Evolutionary conservation across 2,888 invertebrate species (phyloP), one percentile per base, ranked within the genome.

Genomic region (Trissoscelio sp.): DNA sequence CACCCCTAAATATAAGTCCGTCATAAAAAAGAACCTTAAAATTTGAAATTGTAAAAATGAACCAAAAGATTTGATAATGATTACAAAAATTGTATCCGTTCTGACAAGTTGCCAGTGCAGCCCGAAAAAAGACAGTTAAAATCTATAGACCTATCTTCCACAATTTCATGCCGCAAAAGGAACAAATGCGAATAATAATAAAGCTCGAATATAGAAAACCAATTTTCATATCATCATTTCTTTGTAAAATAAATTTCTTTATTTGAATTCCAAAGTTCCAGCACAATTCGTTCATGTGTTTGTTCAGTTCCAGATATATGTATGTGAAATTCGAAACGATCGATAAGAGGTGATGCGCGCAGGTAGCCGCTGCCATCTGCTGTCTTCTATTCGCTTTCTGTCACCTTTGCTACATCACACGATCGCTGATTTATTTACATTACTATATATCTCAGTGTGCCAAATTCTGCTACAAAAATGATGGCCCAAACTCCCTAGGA

Each of bases 281-380:
- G 9, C 24, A 42, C 18, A 16, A 42, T 4, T 34, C 20, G 42
- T 37, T n/a, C 22, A 12, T 22, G 34, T 39, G 42, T 37, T 12
- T 39, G 39, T 22, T 31, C 42, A 37, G 12, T 6, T 34, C 14
- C 46, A 75, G 12, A 11, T 51, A 51, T 55, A 37, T 16, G 39
- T 62, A 14, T 20, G 16, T 20, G 1, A 9, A 16, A 24, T 31
- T 37, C n/a, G 42, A 60, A 69, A 4, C 53, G 67, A 77, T 81
- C 75, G 67, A 79, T 79, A 48, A 34, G 44, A 67, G 66, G 53
- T 75, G 80, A 81, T 77, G 70, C 72, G 75, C 66, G 42, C 70
- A 75, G 62, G 66, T 80, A 75, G 60, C 74, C 70, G 39, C 48
- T 75, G 80, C 75, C 74, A 69, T 74, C 44, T n/a, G 11, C 55